Base-by-base conservation (phyloP, 2,888 invertebrate genomes). In the Stegophylla sp. region DNA sequence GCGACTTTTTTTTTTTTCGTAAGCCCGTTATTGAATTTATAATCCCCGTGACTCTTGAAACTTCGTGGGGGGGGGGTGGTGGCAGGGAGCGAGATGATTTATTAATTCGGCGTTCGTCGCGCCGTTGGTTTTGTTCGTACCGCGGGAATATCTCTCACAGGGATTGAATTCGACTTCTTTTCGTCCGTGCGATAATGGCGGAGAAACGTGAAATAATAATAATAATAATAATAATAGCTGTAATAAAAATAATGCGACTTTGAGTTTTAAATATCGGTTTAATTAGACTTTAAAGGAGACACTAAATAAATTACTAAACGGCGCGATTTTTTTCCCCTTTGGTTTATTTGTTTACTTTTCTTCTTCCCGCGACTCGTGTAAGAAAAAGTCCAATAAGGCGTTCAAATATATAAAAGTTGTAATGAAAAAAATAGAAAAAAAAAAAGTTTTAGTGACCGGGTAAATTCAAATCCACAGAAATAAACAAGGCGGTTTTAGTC, bases 241-340 rank as follows among this genome's bases (percentile, higher is more conserved):
- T 34, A 34, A 34, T 34, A 34, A 34, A 3, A 34, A 34, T 34
- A 59, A 72, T 72, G 20, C 34, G 23, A 28, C 17, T 48, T 15
- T 23, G 28, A 20, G 34, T 75, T 64, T 34, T 74, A 74, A 74
- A 74, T 74, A 51, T 64, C 74, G 63, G 48, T 74, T 74, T 74
- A 74, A 74, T 74, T 74, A 74, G 48, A 74, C 63, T 63, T 74
- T 74, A 12, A n/a, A 41, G 20, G 63, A 74, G 48, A 63, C 74
- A 63, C 74, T 51, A 63, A 74, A 74, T 63, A 74, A 74, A 63
- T 74, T 61, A 64, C 63, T 51, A 51, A 74, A 20, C 17, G 34
- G 23, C 15, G 20, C 63, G 51, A 51, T 61, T 64, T 23, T 34
- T 64, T 51, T 48, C 15, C n/a, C n/a, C n/a, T 28, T 7, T 13